Percentiles rank a stretch among this genome's conserved stretches.
These are phyloP conservation scores for Linyphia triangularis DNA, from an alignment of 2,888 invertebrate species.

Conservation along the genomic window DNA sequence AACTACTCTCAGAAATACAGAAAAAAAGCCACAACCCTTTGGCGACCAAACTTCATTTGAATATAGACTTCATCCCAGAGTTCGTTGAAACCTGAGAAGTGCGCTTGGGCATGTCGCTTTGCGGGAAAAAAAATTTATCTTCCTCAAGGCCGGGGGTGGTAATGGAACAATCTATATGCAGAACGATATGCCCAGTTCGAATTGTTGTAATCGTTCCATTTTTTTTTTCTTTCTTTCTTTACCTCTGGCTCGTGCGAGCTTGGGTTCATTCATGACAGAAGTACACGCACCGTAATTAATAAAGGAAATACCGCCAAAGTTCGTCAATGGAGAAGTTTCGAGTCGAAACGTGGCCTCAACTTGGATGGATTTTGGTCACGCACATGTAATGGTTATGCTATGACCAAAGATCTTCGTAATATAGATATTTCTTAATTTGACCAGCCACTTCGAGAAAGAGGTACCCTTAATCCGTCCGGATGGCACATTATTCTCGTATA, in stretches of 20 bases:
- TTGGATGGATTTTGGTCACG: not conserved
- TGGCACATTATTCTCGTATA: no score
- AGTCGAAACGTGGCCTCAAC: not conserved
- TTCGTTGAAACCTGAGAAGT: conserved; percentile 61
- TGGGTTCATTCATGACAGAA: not conserved
- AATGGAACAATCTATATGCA: not conserved
- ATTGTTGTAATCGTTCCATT: not conserved
- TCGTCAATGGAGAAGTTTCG: not conserved
- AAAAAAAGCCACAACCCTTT: conserved; percentile 63
- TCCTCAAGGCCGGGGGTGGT: not conserved
- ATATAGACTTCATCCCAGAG: conserved; percentile 49
- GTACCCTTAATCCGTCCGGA: no score
- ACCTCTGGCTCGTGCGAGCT: not conserved
- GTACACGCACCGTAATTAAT: not conserved
- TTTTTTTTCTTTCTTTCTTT: not conserved
- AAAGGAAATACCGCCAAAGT: not conserved
- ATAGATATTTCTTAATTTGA: no score
- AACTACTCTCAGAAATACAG: conserved; percentile 22
- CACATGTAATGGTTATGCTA: not conserved
- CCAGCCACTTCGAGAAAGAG: no score
- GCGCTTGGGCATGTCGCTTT: not conserved
- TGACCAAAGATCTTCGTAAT: no score
- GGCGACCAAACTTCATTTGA: conserved; percentile 58
- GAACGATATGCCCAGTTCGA: not conserved
- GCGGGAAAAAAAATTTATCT: not conserved